Conservation (phyloP, 2,113 vertebrate species). For the Nansenia antarctica region DNA sequence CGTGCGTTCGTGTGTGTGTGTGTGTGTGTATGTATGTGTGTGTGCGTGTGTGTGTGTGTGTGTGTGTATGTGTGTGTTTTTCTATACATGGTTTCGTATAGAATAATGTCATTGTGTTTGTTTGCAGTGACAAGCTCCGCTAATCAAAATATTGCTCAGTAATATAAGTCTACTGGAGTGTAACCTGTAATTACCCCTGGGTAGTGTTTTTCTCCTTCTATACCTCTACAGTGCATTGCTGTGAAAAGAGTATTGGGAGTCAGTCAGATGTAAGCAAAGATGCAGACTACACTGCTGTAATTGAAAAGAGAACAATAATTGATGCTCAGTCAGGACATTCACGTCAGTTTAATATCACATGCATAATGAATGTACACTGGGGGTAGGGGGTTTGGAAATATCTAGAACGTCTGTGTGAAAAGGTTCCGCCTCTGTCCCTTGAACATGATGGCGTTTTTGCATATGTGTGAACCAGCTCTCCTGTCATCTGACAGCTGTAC, state of each 20-base stretch:
- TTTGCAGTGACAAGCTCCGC: neutral
- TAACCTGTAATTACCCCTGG: neutral
- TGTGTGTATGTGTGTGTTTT: neutral
- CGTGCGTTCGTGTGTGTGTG: no score
- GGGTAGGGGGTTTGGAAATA: no score
- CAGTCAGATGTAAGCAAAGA: neutral
- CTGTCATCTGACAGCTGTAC: no score
- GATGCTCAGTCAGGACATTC: neutral
- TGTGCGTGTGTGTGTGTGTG: neutral
- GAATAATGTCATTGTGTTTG: neutral
- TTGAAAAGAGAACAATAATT: neutral
- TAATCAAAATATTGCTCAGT: neutral
- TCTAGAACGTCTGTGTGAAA: no score
- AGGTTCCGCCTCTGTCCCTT: no score
- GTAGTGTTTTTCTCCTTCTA: neutral
- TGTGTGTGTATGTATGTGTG: neutral
- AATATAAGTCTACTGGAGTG: neutral
- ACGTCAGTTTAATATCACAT: no score
- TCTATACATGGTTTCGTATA: neutral
- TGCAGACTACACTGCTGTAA: neutral
- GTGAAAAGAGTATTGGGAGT: neutral
- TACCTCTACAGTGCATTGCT: neutral
- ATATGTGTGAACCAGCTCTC: no score
- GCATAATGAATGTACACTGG: no score
- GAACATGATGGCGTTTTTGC: no score